Conservation (phyloP, 2,888 invertebrate species). For the Schizaphis graminum region DNA sequence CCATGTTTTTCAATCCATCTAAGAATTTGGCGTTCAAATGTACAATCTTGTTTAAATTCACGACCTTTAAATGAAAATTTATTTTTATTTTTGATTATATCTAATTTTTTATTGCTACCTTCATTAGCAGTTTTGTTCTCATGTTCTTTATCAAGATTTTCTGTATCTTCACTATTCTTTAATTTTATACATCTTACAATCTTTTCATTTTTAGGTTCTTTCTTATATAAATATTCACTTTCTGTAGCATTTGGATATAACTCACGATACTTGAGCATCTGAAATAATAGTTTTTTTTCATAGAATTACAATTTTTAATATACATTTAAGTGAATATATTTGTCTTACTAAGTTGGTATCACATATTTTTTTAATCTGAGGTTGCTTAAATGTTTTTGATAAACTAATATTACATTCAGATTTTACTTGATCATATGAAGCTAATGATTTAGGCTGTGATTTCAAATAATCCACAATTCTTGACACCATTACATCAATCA, state of each 20-base stretch:
- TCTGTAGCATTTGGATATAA: conserved; percentile 75
- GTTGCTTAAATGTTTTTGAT: conserved; percentile 71
- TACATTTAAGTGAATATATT: conserved; percentile 70
- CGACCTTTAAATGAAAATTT: conserved; percentile 35
- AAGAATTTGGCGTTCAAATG: conserved; percentile 58
- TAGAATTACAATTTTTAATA: background rate
- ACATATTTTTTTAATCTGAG: conserved; percentile 58
- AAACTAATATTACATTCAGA: conserved; percentile 72
- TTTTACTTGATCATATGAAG: conserved; percentile 73
- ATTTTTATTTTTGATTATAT: background rate
- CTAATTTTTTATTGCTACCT: background rate
- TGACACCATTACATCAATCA: conserved; percentile 74
- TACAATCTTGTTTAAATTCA: conserved; percentile 53
- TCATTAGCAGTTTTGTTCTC: conserved; percentile 20
- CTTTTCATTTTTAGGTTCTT: conserved; percentile 72
- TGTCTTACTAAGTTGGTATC: conserved; percentile 54
- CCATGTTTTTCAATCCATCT: conserved; percentile 65
- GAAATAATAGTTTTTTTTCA: conserved; percentile 66
- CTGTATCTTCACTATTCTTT: conserved; percentile 48
- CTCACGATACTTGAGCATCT: conserved; percentile 74
- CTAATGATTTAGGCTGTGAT: conserved; percentile 73
- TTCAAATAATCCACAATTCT: conserved; percentile 75
- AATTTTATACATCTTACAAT: conserved; percentile 74
- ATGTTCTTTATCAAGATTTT: conserved; percentile 15
- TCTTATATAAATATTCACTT: conserved; percentile 74